Evolutionary conservation across 2,113 vertebrate species (phyloP).

Genomic region (Myiopsitta monachus): DNA sequence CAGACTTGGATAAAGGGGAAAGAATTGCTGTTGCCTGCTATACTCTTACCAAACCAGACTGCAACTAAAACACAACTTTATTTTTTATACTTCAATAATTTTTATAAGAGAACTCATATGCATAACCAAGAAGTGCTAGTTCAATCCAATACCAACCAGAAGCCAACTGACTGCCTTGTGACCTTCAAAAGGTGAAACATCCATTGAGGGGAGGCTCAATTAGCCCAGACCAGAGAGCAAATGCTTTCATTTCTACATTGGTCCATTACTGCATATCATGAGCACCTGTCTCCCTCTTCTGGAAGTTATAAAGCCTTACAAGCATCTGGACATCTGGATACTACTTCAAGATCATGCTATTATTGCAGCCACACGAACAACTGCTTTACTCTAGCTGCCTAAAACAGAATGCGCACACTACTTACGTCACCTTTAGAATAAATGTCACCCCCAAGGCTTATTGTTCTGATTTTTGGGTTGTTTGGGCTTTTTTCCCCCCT

Average conservation of each 20-base stretch:
- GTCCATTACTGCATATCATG: background rate
- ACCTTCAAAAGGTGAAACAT: background rate
- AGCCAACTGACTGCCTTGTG: background rate
- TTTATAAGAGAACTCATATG: background rate
- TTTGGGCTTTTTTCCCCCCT: background rate
- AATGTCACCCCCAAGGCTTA: background rate
- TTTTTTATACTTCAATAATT: background rate
- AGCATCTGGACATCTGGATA: background rate
- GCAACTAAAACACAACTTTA: rapidly evolving
- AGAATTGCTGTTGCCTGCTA: background rate
- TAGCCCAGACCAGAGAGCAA: background rate
- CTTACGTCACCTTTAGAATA: background rate
- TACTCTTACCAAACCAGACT: background rate
- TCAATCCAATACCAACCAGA: background rate
- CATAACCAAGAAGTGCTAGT: background rate
- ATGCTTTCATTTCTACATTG: background rate
- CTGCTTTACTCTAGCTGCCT: background rate
- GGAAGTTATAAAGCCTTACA: background rate
- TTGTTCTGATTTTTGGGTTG: background rate
- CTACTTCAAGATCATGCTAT: background rate
- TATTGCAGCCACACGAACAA: background rate
- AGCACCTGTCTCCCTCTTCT: conserved; percentile 29
- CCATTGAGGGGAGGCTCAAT: background rate
- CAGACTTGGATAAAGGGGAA: background rate
- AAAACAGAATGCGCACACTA: rapidly evolving